Base-by-base conservation (phyloP, 2,113 vertebrate species). In the Caracal caracal region DNA sequence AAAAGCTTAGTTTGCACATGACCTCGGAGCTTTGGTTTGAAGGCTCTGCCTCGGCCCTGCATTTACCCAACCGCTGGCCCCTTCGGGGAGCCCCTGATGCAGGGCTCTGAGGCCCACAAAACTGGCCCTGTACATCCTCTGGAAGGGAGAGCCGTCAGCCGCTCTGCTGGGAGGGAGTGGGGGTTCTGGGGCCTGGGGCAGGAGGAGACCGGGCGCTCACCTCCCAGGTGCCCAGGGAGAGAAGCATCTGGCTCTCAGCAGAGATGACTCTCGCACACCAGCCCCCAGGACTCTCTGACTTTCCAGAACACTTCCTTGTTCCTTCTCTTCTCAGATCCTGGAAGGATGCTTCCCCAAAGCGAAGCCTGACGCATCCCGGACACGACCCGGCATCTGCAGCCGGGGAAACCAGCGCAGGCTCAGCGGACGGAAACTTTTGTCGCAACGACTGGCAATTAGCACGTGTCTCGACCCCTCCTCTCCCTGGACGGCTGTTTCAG, bases 311-410 rank as follows among this genome's bases (percentile, higher is more conserved):
- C 1, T 12, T n/a, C 63, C 47, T 11, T 10, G 20, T 6, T 11
- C 0, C 9, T 33, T 73, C 43, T 68, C 53, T 37, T 22, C 51
- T 81, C 19, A 0, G 43, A 28, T 10, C 33, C 86, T 12, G 16
- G 40, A 40, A 56, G 43, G 85, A 2, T 4, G 3, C 30, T 19
- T 16, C 3, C 68, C 33, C 17, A 9, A 0, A 10, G 73, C 20
- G 0, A 3, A 65, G 71, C 20, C 0, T 0, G 9, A 9, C 4
- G 13, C 3, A 2, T 51, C n/a, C 6, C 15, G 3, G 3, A 0
- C 1, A 40, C 56, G 2, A 0, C 1, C 37, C 56, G 6, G 0
- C 0, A 0, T 22, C 76, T 26, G 1, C 1, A 1, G 33, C 75
- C 0, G 0, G 26, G 26, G 40, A 24, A 28, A 10, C 53, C 20